These are phyloP conservation scores for Gadus chalcogrammus DNA, from an alignment of 2,113 vertebrate genomes.

Conservation along the genomic window DNA sequence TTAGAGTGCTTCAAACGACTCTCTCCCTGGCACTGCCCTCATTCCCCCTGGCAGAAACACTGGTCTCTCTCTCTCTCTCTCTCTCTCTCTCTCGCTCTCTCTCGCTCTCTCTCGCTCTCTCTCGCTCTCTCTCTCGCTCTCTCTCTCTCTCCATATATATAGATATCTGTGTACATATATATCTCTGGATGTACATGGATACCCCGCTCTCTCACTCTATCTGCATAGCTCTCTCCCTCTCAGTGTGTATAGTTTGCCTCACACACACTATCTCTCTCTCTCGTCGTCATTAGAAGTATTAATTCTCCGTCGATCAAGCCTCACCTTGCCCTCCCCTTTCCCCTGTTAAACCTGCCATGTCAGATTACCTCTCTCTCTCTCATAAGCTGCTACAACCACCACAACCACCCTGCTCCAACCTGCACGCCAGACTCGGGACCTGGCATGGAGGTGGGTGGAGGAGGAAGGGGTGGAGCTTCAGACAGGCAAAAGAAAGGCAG, in stretches of 20 bases:
- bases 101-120: too few species aligned
- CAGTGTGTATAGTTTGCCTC: constrained; percentile 1
- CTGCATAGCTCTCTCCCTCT: constrained; percentile 5
- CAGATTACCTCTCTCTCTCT: constrained; percentile 37
- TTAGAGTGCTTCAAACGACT: too few species aligned
- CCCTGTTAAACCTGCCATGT: constrained; percentile 38
- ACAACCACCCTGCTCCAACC: constrained; percentile 35
- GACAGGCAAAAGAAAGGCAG: constrained; percentile 17
- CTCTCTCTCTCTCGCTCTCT: too few species aligned
- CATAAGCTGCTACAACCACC: constrained; percentile 46
- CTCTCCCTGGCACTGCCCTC: too few species aligned
- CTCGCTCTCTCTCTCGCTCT: too few species aligned
- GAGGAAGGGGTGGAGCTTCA: neutral
- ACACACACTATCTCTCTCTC: neutral
- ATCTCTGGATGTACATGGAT: too few species aligned
- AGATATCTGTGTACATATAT: too few species aligned
- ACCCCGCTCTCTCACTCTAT: neutral
- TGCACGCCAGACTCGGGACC: too few species aligned
- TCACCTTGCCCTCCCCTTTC: constrained; percentile 17
- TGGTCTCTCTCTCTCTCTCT: too few species aligned
- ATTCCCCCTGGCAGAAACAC: too few species aligned
- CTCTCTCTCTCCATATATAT: too few species aligned
- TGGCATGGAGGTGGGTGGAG: constrained; percentile 15
- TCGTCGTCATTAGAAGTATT: constrained; percentile 38
- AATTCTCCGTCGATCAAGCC: constrained; percentile 30